phyloP scores from a whole-genome alignment of 2,888 invertebrate species.

The Adelphocoris suturalis region DNA sequence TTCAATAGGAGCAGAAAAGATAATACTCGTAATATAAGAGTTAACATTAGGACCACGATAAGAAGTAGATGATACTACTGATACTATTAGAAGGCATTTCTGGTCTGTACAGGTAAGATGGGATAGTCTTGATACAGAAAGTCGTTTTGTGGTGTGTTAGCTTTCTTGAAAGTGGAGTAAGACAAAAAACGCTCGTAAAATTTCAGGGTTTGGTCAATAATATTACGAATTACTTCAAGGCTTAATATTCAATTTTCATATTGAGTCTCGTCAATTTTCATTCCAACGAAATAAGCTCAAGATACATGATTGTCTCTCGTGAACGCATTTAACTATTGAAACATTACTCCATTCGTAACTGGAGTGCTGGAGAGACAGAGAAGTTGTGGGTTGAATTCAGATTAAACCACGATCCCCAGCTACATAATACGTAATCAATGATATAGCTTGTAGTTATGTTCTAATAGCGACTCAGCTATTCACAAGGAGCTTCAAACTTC shows the following conservation, averaged over 20 bases:
- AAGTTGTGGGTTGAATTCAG: constrained; percentile 20
- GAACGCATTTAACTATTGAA: not conserved
- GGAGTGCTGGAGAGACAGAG: not conserved
- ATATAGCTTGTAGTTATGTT: constrained; percentile 11
- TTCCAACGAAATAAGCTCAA: not conserved
- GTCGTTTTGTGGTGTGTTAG: too few species aligned
- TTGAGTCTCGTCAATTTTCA: not conserved
- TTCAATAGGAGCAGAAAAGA: too few species aligned
- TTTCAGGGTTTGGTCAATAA: too few species aligned
- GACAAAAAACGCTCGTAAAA: too few species aligned
- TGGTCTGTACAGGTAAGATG: too few species aligned
- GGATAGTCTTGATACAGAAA: too few species aligned
- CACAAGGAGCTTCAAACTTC: not conserved
- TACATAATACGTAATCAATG: constrained; percentile 20
- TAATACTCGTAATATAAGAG: too few species aligned
- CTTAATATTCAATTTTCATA: too few species aligned
- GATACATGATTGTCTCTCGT: not conserved
- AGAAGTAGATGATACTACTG: too few species aligned
- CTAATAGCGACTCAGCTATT: constrained; percentile 6
- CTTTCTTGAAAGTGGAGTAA: too few species aligned
- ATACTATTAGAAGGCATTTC: too few species aligned
- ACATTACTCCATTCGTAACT: not conserved
- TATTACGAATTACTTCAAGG: not conserved
- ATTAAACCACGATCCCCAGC: not conserved
- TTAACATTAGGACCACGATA: too few species aligned